These are phyloP conservation scores for Ophraella communa DNA, from an alignment of 2,888 invertebrate species.

Conservation along the genomic window DNA sequence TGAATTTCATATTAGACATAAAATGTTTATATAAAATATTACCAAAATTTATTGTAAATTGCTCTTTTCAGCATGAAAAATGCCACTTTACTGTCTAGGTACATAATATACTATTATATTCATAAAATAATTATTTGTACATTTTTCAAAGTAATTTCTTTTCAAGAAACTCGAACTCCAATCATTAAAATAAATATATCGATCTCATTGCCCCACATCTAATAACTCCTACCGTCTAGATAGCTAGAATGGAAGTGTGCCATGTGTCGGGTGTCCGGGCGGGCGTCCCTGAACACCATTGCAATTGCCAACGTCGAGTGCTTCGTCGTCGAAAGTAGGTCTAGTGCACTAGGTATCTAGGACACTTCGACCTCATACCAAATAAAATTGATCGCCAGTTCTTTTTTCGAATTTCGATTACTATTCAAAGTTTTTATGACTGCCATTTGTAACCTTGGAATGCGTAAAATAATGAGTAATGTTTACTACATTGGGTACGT, in stretches of 20 bases:
- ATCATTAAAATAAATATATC: no score
- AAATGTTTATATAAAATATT: no score
- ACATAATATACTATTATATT: no score
- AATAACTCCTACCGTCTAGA: background rate
- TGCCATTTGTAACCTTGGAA: constrained; percentile 20
- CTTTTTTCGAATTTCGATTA: constrained; percentile 40
- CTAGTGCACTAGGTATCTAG: constrained; percentile 53
- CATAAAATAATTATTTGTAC: no score
- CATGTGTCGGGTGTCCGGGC: constrained; percentile 7
- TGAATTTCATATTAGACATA: no score
- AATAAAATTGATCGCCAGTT: constrained; percentile 27
- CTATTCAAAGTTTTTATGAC: constrained; percentile 25
- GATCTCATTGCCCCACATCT: no score
- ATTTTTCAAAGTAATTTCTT: no score
- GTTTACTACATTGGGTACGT: background rate
- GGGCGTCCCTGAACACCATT: constrained; percentile 40
- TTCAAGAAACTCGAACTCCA: no score
- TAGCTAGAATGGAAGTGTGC: background rate
- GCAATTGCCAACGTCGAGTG: constrained; percentile 35
- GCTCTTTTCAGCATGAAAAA: no score
- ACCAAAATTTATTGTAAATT: no score
- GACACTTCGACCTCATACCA: constrained; percentile 42
- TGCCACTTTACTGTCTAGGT: no score
- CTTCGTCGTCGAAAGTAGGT: constrained; percentile 43
- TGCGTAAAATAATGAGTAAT: background rate